A percentile compares a stretch with the other conserved stretches of the same genome.
These are phyloP conservation scores for Petrolisthes cinctipes DNA, from an alignment of 2,888 invertebrate species.

Conservation along the genomic window DNA sequence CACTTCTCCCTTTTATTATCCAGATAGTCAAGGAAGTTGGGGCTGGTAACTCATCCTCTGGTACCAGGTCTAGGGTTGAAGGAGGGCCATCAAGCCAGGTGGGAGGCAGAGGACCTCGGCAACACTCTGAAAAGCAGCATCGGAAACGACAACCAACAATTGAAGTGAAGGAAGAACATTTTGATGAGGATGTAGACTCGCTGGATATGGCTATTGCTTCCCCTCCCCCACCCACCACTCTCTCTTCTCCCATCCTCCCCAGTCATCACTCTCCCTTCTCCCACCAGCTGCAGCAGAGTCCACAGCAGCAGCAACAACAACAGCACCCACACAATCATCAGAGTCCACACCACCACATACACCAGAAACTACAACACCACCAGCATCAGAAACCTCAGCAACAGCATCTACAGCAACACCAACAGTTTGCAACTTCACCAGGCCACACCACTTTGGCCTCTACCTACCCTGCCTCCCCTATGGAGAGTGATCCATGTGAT, in stretches of 20 bases:
- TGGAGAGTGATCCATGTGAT: conserved; percentile 51
- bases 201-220: conserved; percentile 25
- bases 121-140: background rate
- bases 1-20: conserved; percentile 45
- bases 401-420: conserved; percentile 7
- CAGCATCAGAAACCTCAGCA: conserved; percentile 7
- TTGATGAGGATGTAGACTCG: conserved; percentile 38
- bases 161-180: conserved; percentile 39
- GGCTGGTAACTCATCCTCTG: conserved; percentile 19
- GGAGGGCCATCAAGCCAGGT: background rate
- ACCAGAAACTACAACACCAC: conserved; percentile 6
- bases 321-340: background rate
- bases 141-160: conserved; percentile 39
- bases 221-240: conserved; percentile 1
- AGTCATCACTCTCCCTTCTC: conserved; percentile 7
- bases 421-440: conserved; percentile 8
- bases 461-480: conserved; percentile 42
- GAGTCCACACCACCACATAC: background rate
- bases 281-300: conserved; percentile 7
- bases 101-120: background rate
- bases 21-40: conserved; percentile 54
- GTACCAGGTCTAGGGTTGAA: background rate
- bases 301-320: conserved; percentile 6
- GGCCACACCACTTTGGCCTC: background rate
- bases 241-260: conserved; percentile 5